Conservation (phyloP, 2,797 vertebrate species). For the Natrix natrix region DNA sequence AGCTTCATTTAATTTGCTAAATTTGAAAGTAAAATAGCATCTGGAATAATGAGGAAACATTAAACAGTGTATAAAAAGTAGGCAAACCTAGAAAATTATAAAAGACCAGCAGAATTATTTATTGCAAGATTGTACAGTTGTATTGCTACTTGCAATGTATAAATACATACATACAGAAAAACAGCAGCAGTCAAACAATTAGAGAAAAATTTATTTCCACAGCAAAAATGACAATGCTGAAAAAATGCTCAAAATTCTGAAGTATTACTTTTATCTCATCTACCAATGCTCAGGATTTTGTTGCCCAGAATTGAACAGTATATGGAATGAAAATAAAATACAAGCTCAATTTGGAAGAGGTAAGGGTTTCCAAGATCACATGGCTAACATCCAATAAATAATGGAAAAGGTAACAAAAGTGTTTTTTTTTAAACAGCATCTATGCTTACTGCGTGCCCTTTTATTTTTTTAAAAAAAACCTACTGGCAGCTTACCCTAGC, state of each 20-base stretch:
- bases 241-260: background rate
- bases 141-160: background rate
- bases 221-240: background rate
- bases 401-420: background rate
- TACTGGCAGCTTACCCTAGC: background rate
- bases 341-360: background rate
- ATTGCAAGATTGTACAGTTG: background rate
- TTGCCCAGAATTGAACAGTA: background rate
- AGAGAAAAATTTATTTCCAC: background rate
- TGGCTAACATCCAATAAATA: background rate
- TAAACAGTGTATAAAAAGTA: background rate
- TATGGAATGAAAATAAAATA: background rate
- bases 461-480: background rate
- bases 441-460: background rate
- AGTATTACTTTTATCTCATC: background rate
- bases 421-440: background rate
- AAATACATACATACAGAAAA: background rate
- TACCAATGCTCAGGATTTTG: background rate
- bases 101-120: background rate
- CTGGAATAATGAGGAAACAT: background rate
- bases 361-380: background rate
- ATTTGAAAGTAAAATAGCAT: background rate
- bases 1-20: background rate
- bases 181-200: background rate
- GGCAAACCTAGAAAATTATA: background rate